Conservation (phyloP, 2,888 invertebrate genomes). For the Orthonevra nobilis region DNA sequence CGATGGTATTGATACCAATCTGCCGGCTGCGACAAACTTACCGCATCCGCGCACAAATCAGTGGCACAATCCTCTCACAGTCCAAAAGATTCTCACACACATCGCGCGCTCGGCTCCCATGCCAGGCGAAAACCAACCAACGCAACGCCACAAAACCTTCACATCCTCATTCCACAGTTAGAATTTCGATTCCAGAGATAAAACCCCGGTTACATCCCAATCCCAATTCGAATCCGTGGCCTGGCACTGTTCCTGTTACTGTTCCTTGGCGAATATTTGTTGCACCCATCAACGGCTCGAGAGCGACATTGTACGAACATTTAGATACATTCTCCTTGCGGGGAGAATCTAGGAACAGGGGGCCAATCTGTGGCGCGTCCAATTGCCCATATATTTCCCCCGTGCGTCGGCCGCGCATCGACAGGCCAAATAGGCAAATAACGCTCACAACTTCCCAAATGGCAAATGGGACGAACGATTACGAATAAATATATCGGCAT, state of each 20-base stretch:
- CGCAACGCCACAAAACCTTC: constrained; percentile 7
- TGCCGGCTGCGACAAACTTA: constrained; percentile 29
- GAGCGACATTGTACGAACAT: constrained; percentile 54
- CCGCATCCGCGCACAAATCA: constrained; percentile 29
- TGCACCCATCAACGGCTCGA: constrained; percentile 41
- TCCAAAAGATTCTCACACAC: constrained; percentile 17
- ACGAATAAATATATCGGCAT: constrained; percentile 69
- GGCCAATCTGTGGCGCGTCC: constrained; percentile 21
- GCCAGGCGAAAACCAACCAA: not conserved
- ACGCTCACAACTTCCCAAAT: constrained; percentile 60
- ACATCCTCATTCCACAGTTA: constrained; percentile 59
- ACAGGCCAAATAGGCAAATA: constrained; percentile 31
- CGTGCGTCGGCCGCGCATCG: not conserved
- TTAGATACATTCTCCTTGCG: constrained; percentile 33
- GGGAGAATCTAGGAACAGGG: constrained; percentile 32
- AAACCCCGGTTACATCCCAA: constrained; percentile 30
- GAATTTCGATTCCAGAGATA: constrained; percentile 46
- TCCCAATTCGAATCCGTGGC: constrained; percentile 6
- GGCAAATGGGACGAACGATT: constrained; percentile 69
- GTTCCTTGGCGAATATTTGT: no score
- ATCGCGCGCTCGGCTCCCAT: constrained; percentile 6
- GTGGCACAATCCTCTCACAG: constrained; percentile 5
- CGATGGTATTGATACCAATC: constrained; percentile 31
- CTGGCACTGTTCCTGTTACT: constrained; percentile 31
- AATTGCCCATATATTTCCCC: constrained; percentile 47